A percentile compares a stretch with the other conserved stretches of the same genome.
Conservation (phyloP, 2,888 invertebrate genomes). For the Thyatira batis region DNA sequence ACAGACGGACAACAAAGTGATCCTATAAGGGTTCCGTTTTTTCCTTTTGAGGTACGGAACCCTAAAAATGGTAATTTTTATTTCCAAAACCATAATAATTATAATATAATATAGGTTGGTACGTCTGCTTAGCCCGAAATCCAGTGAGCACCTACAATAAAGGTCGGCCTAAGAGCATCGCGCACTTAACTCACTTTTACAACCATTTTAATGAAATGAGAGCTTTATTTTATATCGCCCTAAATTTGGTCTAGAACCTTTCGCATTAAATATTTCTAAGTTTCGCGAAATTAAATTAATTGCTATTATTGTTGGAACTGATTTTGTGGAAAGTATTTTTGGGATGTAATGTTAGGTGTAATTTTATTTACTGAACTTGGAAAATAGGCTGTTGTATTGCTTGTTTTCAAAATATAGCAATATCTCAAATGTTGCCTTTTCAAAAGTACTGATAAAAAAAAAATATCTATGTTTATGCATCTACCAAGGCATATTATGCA, state of each 20-base stretch:
- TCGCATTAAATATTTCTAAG: neutral
- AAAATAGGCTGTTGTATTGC: no score
- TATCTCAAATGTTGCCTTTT: no score
- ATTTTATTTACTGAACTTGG: neutral
- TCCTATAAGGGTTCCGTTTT: no score
- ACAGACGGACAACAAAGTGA: no score
- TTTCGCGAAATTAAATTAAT: neutral
- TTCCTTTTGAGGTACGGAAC: no score
- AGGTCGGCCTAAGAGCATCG: neutral
- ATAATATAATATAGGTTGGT: no score
- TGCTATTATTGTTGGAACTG: neutral
- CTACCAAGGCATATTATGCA: no score
- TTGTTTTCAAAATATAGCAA: no score
- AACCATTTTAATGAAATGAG: constrained; percentile 2
- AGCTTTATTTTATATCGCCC: constrained; percentile 6
- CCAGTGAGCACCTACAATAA: neutral
- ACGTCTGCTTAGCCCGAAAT: neutral
- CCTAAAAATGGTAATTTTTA: no score
- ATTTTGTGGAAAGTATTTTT: neutral
- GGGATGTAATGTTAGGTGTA: neutral
- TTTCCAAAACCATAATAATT: no score
- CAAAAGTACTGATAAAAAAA: no score
- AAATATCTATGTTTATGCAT: no score
- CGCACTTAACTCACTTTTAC: neutral
- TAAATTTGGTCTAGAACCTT: constrained; percentile 6